Percentiles rank a stretch among this genome's conserved stretches.
Evolutionary conservation across 1,140 invertebrate genomes (phyloP).

Genomic region (Cataglyphis hispanica): DNA sequence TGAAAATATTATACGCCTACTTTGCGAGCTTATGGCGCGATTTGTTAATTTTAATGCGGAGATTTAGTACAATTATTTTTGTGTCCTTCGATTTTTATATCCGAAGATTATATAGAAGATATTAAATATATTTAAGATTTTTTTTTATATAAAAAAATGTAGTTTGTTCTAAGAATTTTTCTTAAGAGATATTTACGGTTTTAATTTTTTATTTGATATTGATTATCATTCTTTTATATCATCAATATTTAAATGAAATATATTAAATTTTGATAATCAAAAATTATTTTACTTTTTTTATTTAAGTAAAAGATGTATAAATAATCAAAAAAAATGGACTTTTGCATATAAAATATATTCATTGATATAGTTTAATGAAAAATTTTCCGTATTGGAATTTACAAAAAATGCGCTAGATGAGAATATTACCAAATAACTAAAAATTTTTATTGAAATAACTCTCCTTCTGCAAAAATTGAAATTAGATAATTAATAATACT

Average conservation of each 20-base stretch:
- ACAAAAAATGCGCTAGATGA: too few species aligned
- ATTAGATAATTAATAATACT: too few species aligned
- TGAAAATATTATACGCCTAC: background rate
- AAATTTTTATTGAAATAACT: too few species aligned
- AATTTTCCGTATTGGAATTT: too few species aligned
- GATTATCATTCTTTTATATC: background rate
- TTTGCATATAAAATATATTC: background rate
- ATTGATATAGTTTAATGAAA: background rate
- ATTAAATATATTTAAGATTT: background rate
- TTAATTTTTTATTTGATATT: background rate
- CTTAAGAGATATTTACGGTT: background rate
- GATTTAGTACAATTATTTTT: background rate
- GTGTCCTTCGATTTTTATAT: background rate
- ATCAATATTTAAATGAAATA: background rate
- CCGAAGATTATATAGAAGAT: too few species aligned
- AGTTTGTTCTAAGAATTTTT: background rate
- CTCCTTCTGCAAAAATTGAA: too few species aligned
- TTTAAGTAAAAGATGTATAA: background rate
- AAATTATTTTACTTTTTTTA: background rate
- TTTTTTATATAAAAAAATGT: background rate
- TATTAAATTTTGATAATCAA: background rate
- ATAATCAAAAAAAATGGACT: too few species aligned
- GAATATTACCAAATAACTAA: too few species aligned
- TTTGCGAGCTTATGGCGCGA: background rate
- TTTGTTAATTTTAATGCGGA: slow-evolving; percentile 9